phyloP scores from a whole-genome alignment of 1,140 invertebrate genomes.

The Laodelphax striatellus region DNA sequence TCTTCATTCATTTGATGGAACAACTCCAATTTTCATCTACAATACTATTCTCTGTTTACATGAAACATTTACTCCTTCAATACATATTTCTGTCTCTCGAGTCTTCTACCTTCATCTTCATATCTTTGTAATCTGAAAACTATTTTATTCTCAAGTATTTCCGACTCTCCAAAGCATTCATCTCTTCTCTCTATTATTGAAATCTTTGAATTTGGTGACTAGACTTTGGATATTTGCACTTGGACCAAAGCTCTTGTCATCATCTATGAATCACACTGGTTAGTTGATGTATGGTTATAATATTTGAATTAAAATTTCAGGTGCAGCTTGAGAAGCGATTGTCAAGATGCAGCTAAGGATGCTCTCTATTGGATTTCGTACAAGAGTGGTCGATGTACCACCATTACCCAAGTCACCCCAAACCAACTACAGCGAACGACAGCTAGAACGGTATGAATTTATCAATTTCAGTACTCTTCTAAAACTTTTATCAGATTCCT shows the following conservation, averaged over 20 bases:
- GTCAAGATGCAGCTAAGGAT: slow-evolving; percentile 83
- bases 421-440: slow-evolving; percentile 86
- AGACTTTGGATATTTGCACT: no score
- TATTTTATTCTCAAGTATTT: no score
- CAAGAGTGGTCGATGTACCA: slow-evolving; percentile 88
- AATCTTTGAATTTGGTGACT: no score
- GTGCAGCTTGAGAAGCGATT: slow-evolving; percentile 82
- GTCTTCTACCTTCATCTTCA: no score
- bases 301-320: slow-evolving; percentile 27
- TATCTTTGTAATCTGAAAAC: no score
- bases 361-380: slow-evolving; percentile 93
- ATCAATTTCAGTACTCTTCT: background rate
- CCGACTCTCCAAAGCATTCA: no score
- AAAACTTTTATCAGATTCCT: background rate
- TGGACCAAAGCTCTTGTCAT: background rate
- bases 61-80: no score
- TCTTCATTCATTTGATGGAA: no score
- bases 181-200: no score
- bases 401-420: slow-evolving; percentile 84
- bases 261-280: background rate
- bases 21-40: no score
- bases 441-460: slow-evolving; percentile 58
- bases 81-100: no score
- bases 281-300: background rate
- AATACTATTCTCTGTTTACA: no score